Base-by-base conservation (phyloP, 2,888 invertebrate species). In the Drosophila borborema region DNA sequence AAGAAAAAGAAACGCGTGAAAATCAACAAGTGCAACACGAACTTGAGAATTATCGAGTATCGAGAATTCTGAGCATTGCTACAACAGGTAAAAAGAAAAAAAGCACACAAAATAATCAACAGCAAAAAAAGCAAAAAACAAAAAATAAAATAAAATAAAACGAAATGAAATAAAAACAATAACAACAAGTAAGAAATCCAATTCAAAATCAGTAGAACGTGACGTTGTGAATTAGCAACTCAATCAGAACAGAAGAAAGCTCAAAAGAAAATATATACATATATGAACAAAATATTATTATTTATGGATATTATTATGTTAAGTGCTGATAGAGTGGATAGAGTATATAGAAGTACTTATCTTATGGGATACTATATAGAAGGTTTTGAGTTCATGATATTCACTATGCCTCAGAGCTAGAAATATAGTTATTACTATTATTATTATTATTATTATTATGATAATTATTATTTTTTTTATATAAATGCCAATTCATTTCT, bases 1-100 rank as follows among this genome's bases (percentile, higher is more conserved):
- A 34, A 51, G 53, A 40, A 54, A 55, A 23, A 28, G 38, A 53
- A 69, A 36, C 49, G 34, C 46, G 23, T 18, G 23, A 14, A 40
- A 59, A 60, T 60, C 54, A 48, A 46, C 62, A 63, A 65, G 61
- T 72, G 64, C 73, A 63, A 9, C 58, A 28, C 70, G 41, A 60
- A 64, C 71, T 76, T 74, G 56, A 56, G 51, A 68, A 59, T 28
- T 36, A 43, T 41, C 41, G 55, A 55, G 40, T 31, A 16, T 34
- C 16, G 31, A 18, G 56, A 65, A 18, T 55, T 34, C 31, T 12
- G 49, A 49, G 16, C 10, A 49, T 31, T 43, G 14, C 43, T 31
- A 41, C 46, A 55, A 34, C 54, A 68, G 61, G 54, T 62, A 75
- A 49, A 53, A 51, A 63, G 23, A 59, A 59, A 49, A 16, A 58